These are phyloP conservation scores for pig (Sus scrofa) DNA, from an alignment of 2,113 vertebrate genomes.

Conservation along the genomic window DNA sequence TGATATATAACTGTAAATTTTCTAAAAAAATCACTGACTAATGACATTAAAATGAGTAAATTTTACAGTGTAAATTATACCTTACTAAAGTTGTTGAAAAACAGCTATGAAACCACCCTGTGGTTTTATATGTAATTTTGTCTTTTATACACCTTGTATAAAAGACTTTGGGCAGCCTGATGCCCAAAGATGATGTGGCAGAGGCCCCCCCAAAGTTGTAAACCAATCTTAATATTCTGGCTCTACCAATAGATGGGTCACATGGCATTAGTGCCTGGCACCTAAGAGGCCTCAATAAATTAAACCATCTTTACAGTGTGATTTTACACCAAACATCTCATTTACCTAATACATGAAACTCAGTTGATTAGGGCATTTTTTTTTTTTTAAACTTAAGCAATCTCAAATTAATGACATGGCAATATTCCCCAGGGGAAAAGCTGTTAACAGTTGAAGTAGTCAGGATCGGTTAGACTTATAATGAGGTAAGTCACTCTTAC, in stretches of 20 bases:
- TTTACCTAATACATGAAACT: neutral
- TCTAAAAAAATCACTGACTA: neutral
- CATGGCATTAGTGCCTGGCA: neutral
- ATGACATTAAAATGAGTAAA: neutral
- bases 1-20: too few relatives aligned
- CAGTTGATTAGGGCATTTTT: neutral
- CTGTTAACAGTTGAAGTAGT: neutral
- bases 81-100: constrained; percentile 31
- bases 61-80: neutral
- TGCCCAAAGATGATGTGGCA: neutral
- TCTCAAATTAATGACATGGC: neutral
- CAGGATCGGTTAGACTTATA: neutral
- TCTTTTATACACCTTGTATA: neutral
- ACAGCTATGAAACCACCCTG: neutral
- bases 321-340: neutral
- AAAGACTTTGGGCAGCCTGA: neutral
- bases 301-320: neutral
- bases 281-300: neutral
- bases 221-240: neutral
- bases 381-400: neutral
- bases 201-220: neutral
- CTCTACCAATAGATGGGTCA: neutral
- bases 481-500: neutral
- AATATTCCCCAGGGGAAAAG: neutral
- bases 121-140: neutral